Base-by-base conservation (phyloP, 1,140 invertebrate genomes). In the Gyrodactylus salaris region DNA sequence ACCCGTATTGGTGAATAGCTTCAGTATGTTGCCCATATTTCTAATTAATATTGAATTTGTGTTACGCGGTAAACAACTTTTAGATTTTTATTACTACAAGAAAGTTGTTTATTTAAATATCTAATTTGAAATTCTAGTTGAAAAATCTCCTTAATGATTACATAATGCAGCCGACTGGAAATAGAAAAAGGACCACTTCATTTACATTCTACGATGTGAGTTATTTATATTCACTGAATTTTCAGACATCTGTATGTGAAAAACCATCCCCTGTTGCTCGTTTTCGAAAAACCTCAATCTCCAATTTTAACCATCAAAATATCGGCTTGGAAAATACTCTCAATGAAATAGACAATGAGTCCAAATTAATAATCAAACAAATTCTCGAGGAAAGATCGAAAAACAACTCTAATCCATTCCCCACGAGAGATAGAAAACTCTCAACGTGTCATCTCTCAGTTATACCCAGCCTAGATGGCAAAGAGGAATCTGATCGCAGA, bases 1-100 rank as follows among this genome's bases (percentile, higher is more conserved):
- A 25, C 20, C 26, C 20, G 21, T 71, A 16, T 25, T 71, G 23
- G 21, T 71, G 7, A 71, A 25, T 71, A 71, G 26, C 23, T 71
- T 71, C 16, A 71, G 23, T 2, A 71, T 24, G 70, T 71, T 71
- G 16, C 70, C 70, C 70, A 71, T 54, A n/a, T 54, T 54, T 54
- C n/a, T 7, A 54, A 54, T 54, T 54, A 54, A 16, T 54, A 7
- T 16, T n/a, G 7, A n/a, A 54, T 16, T 54, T 54, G 34, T 54
- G 34, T 7, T 54, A 54, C 34, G 34, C 34, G 34, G 34, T 16
- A 7, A 54, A 54, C n/a, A 54, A 54, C n/a, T 54, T 54, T 54
- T 54, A n/a, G 34, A 54, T 54, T 16, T 54, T 54, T 54, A n/a
- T 54, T 7, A 16, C n/a, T 54, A 16, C 7, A 16, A 16, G 34